These are phyloP conservation scores for Enteromius anoplus DNA, from an alignment of 2,797 vertebrate species.

Conservation along the genomic window DNA sequence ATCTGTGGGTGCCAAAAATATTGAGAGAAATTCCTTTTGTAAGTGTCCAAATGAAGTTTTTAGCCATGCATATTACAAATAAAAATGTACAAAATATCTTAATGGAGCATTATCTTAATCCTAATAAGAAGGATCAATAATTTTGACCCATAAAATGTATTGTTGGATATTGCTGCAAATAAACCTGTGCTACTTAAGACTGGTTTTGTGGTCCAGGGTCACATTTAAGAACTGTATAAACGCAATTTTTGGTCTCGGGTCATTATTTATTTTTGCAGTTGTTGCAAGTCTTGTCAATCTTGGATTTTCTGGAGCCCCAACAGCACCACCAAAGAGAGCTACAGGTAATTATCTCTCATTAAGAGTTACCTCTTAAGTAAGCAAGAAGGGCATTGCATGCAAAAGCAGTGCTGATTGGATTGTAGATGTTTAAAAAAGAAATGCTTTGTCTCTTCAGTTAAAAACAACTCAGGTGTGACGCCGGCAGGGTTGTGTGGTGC, in stretches of 20 bases:
- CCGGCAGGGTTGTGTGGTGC: slow-evolving; percentile 90
- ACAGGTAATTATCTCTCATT: slow-evolving; percentile 78
- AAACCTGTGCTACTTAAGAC: not conserved
- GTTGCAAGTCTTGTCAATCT: slow-evolving; percentile 88
- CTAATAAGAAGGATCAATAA: not conserved
- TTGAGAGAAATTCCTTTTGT: not conserved
- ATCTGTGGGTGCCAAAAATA: not conserved
- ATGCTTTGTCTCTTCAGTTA: slow-evolving; percentile 76
- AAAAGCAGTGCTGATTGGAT: not conserved
- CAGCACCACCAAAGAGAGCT: slow-evolving; percentile 81
- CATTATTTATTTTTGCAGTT: slow-evolving; percentile 73
- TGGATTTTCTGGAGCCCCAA: slow-evolving; percentile 79
- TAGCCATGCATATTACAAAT: not conserved
- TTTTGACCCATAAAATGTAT: not conserved
- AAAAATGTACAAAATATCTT: not conserved
- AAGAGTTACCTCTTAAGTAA: not conserved
- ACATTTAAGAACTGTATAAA: not conserved
- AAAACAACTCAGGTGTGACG: slow-evolving; percentile 89
- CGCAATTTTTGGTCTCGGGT: not conserved
- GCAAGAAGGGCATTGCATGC: not conserved
- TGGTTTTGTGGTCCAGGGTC: not conserved
- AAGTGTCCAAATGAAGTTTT: not conserved
- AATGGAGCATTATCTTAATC: not conserved
- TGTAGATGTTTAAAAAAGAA: not conserved
- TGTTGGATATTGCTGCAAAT: not conserved